Evolutionary conservation across 2,888 invertebrate genomes (phyloP), one percentile per base, ranked within the genome.

Genomic region (Mimas tiliae): DNA sequence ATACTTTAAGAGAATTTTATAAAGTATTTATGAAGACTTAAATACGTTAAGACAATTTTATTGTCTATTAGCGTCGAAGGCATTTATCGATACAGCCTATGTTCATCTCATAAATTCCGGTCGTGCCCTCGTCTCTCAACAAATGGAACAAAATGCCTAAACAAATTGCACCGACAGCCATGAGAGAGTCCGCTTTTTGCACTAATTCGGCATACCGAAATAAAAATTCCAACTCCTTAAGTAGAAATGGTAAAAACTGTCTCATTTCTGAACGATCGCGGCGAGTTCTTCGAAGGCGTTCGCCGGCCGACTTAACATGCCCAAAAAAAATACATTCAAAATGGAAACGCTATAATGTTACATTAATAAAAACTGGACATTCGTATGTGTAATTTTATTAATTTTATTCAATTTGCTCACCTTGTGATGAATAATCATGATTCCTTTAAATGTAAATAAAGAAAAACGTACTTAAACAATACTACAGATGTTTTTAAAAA

Each of bases 171-270:
- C 74, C 78, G 77, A 79, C 78, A 76, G 69, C 73, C 81, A 84
- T 89, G 90, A 83, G 91, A 89, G 85, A 83, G 86, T 80, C 84
- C 74, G 80, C 85, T 93, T 93, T 93, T 93, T 93, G 93, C 88
- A 91, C 93, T 88, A 93, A 93, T 93, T 93, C 93, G 93, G 93
- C 93, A 93, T 93, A 87, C 93, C 93, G 90, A 92, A 93, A 93
- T 93, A 93, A 93, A 93, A 88, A 93, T 93, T 88, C 93, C 93
- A 78, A 83, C 89, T 89, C 92, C 91, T 86, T 91, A 88, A 83
- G 84, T 76, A 85, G 85, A 33, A 42, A 45, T 62, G 68, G 71
- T 72, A 88, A 90, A 89, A 91, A 90, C 80, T 71, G 75, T 76
- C 76, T 78, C 80, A 83, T 82, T 80, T 82, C 79, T 75, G 81